These are phyloP conservation scores for Strix aluco DNA, from an alignment of 2,113 vertebrate species.

Conservation along the genomic window DNA sequence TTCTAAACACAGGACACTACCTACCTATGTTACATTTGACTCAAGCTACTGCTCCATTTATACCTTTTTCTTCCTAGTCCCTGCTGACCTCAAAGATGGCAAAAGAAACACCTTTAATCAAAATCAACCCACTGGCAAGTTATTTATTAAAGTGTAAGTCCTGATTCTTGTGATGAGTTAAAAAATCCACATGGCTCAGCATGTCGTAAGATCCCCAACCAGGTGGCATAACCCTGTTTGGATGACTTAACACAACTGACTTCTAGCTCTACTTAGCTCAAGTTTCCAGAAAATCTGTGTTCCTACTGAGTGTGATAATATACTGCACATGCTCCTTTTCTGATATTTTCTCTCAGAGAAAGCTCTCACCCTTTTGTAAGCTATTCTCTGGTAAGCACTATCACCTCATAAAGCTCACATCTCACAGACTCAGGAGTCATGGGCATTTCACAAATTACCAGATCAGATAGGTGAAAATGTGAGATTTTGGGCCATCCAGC, in stretches of 20 bases:
- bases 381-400: neutral
- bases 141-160: slow-evolving; percentile 6
- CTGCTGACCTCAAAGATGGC: neutral
- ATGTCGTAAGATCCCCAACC: neutral
- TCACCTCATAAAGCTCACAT: neutral
- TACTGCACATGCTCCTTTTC: neutral
- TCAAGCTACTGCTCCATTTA: neutral
- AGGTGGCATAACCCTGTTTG: slow-evolving; percentile 7
- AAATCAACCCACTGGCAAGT: neutral
- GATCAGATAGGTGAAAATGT: neutral
- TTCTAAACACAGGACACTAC: neutral
- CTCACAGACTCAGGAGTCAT: neutral
- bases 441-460: neutral
- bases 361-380: neutral
- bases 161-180: neutral
- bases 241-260: slow-evolving; percentile 16
- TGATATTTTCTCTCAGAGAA: neutral
- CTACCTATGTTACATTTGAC: neutral
- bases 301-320: slow-evolving; percentile 9
- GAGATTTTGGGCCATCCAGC: neutral
- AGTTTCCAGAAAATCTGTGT: slow-evolving; percentile 32
- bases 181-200: neutral
- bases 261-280: slow-evolving; percentile 18
- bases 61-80: neutral
- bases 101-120: neutral